phyloP scores from a whole-genome alignment of 2,888 invertebrate genomes.

The Pristionchus mayeri region DNA sequence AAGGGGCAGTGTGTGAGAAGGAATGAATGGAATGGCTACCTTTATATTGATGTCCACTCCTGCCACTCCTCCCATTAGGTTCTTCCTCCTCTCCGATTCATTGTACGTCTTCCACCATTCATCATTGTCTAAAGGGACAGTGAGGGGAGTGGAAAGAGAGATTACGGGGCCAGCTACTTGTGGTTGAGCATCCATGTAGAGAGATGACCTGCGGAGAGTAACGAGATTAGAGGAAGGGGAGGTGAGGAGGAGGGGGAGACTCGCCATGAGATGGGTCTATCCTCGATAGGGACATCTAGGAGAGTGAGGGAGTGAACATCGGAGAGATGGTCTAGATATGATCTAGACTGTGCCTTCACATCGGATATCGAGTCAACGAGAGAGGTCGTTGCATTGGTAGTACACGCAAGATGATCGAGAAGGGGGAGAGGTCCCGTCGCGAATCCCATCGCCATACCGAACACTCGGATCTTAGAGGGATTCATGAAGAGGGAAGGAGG shows the following conservation, averaged over 20 bases:
- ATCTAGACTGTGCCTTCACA: constrained; percentile 68
- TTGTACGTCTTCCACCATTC: constrained; percentile 44
- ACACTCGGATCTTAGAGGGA: constrained; percentile 66
- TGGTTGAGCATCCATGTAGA: constrained; percentile 75
- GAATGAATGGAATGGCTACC: neutral
- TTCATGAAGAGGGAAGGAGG: too few species aligned
- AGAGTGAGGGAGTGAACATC: constrained; percentile 58
- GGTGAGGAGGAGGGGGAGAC: too few species aligned
- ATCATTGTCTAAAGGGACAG: neutral
- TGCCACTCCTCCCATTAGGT: constrained; percentile 64
- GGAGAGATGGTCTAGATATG: constrained; percentile 65
- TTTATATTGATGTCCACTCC: constrained; percentile 57
- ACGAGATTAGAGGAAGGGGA: too few species aligned
- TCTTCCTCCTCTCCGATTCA: constrained; percentile 46
- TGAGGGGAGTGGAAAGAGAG: constrained; percentile 69
- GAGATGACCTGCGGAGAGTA: constrained; percentile 58
- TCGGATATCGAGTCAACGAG: constrained; percentile 72
- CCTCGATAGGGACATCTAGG: constrained; percentile 53
- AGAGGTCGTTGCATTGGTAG: constrained; percentile 52
- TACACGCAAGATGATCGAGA: constrained; percentile 68
- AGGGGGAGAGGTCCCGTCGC: constrained; percentile 68
- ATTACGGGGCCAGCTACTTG: constrained; percentile 69
- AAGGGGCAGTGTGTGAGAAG: too few species aligned
- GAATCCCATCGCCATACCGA: constrained; percentile 73
- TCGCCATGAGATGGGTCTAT: constrained; percentile 67